Percentiles rank a stretch among this genome's conserved stretches.
Evolutionary conservation across 2,888 invertebrate species (phyloP).

Genomic region (Drosophila infuscata): DNA sequence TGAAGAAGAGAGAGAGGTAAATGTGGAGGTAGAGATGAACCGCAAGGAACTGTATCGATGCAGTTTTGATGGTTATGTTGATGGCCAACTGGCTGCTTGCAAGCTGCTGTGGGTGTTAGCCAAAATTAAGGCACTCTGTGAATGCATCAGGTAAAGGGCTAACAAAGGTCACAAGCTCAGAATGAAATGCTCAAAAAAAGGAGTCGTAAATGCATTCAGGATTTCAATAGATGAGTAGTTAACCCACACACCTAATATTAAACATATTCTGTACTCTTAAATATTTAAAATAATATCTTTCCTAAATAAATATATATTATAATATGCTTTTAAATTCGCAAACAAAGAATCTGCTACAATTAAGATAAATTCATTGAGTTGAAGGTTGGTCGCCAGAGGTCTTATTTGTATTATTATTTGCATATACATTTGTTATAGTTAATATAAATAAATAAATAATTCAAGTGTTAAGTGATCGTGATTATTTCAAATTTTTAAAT

Average conservation of each 20-base stretch:
- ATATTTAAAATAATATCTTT: not conserved
- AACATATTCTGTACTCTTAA: not conserved
- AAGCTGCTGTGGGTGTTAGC: slow-evolving; percentile 10
- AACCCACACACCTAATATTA: not conserved
- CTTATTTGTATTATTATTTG: not conserved
- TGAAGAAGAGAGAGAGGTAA: not conserved
- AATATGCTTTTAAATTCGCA: no score
- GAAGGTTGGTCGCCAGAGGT: accelerated
- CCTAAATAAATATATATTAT: not conserved
- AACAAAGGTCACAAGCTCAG: not conserved
- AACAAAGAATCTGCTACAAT: not conserved
- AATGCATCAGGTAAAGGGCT: not conserved
- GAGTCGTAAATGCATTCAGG: not conserved
- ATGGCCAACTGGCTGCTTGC: slow-evolving; percentile 8
- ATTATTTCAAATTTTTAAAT: not conserved
- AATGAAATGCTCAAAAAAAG: not conserved
- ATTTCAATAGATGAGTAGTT: no score
- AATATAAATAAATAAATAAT: not conserved
- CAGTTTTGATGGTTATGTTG: slow-evolving; percentile 29
- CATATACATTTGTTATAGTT: not conserved
- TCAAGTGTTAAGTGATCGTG: not conserved
- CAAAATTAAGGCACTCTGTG: slow-evolving; percentile 5
- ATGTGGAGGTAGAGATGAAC: slow-evolving; percentile 2
- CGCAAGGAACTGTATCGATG: slow-evolving; percentile 29
- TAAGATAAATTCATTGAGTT: not conserved